Base-by-base conservation (phyloP, 2,797 vertebrate species). In the Pangasius mekongensis region DNA sequence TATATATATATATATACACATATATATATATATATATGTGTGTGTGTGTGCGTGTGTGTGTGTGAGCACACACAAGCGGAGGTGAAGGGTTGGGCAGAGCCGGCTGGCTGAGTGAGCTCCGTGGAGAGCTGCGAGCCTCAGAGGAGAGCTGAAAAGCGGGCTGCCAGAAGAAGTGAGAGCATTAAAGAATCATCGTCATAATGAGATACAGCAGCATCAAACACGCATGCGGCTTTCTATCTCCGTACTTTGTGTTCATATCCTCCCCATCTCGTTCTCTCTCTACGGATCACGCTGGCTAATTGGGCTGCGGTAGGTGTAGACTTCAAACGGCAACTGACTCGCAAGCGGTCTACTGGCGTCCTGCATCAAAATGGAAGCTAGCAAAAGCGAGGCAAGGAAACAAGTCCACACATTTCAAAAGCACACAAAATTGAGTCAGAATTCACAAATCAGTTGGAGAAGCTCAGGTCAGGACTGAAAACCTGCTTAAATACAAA, bases 251-350 rank as follows among this genome's bases (percentile, higher is more conserved):
- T 62, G 39, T 56, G 33, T 84, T 43, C 64, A 33, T 30, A 74
- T 39, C 64, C 71, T 36, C 77, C 47, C 83, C 47, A 39, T 82
- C 90, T 89, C 49, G 5, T 27, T 69, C 62, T 9, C 47, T 39
- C 62, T 33, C 76, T 16, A 27, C 67, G 74, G 2, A 87, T 90
- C 94, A 94, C 73, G 92, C 91, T 91, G 89, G 89, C 90, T 96
- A 95, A 95, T 94, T 94, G 92, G 94, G 87, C 93, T 94, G 94
- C 94, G 92, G 92, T 91, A 95, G 93, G 91, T 94, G 87, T 91
- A 43, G 86, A 94, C 94, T 93, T 95, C 93, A 94, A 95, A 95
- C 90, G 90, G 85, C 86, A 67, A 93, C 88, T 89, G 89, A 91
- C 92, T 92, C 92, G 92, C 90, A 93, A 92, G 93, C 83, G 84